A percentile compares a stretch with the other conserved stretches of the same genome.
Evolutionary conservation across 2,113 vertebrate species (phyloP).

Genomic region (Puffinus mauretanicus): DNA sequence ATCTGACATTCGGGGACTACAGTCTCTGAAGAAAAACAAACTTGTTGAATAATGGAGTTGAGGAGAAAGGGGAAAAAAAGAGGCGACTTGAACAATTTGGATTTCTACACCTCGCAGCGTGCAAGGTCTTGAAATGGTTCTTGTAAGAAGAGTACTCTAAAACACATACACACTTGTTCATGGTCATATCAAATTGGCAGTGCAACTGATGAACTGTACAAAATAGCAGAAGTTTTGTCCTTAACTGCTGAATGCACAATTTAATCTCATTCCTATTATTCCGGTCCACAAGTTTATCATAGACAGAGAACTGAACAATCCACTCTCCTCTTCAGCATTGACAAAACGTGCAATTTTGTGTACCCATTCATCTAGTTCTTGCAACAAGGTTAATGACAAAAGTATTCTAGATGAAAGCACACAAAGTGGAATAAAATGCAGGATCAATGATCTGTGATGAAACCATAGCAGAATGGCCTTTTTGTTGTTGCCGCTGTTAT

Average conservation of each 20-base stretch:
- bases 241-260: neutral
- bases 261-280: neutral
- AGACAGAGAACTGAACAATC: neutral
- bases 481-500: neutral
- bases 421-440: neutral
- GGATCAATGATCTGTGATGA: neutral
- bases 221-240: neutral
- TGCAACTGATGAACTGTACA: neutral
- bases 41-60: neutral
- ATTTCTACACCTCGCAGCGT: neutral
- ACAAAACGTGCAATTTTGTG: neutral
- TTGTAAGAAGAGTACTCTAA: neutral
- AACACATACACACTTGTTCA: neutral
- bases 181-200: neutral
- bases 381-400: neutral
- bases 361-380: neutral
- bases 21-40: neutral
- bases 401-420: neutral
- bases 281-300: neutral
- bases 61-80: neutral
- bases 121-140: neutral
- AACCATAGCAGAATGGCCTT: neutral
- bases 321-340: neutral
- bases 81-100: neutral
- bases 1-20: neutral